Base-by-base conservation (phyloP, 2,797 vertebrate species). In the Chaetophractus vellerosus region DNA sequence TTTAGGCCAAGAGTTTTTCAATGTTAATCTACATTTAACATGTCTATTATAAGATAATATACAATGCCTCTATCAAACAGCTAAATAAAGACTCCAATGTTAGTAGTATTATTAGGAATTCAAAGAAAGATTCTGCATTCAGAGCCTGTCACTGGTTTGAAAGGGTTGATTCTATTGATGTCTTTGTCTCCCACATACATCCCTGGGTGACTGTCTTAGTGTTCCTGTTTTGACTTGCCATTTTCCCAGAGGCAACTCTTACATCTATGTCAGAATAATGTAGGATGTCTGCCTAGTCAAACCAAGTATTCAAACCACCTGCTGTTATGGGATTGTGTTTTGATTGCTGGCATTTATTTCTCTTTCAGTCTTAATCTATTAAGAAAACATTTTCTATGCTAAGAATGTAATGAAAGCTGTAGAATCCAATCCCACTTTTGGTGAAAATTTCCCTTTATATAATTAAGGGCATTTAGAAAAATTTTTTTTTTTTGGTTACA, bases 241-340 rank as follows among this genome's bases (percentile, higher is more conserved):
- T 79, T 90, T 91, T 94, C 88, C 82, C 80, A 93, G 61, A 94
- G 81, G 78, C 85, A 86, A 74, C 38, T 82, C 68, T 90, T 78
- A 82, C 68, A 92, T 89, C 69, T 75, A 41, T 93, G 52, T 75
- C 63, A 95, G 75, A 94, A 33, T 21, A 91, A 86, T 71, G 19
- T 66, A 78, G 48, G 23, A 69, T 84, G 93, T 68, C 52, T 82
- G 28, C 21, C 94, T 92, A 78, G 64, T 61, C 71, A 93, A 87
- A 83, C 38, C 38, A 90, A 90, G 16, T 68, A 76, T 91, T 95
- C 87, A 90, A 85, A 91, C 33, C 63, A 89, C 80, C 92, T 92
- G 61, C 81, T 93, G 57, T 68, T 72, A 76, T 81, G 71, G 72
- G 76, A 90, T 66, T 92, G 31, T 82, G 55, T 26, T 69, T 92